phyloP scores from a whole-genome alignment of 2,888 invertebrate species.

The Argyra leucocephala region DNA sequence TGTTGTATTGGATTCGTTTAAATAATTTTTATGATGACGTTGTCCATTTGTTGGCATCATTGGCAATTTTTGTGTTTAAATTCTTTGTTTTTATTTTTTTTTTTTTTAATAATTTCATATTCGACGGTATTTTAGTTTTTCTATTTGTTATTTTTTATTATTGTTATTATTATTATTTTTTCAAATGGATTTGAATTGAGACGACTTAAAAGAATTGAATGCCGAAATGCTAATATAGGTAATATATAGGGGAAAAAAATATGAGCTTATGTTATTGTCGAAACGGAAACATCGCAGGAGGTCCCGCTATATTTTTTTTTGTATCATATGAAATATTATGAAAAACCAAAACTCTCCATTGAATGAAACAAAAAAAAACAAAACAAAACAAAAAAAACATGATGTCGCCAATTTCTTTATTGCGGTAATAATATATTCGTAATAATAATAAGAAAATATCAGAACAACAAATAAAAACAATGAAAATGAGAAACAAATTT shows the following conservation, averaged over 20 bases:
- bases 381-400: constrained; percentile 10
- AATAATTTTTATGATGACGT: no score
- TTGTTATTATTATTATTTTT: neutral
- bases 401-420: constrained; percentile 11
- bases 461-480: neutral
- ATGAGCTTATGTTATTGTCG: neutral
- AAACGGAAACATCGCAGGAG: constrained; percentile 1
- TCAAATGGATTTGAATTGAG: neutral
- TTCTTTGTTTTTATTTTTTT: no score
- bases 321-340: no score
- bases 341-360: no score
- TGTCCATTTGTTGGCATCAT: no score
- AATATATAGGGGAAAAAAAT: neutral
- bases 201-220: neutral
- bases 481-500: neutral
- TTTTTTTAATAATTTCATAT: no score
- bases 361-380: no score
- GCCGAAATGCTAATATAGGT: neutral
- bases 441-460: neutral
- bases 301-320: neutral
- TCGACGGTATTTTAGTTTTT: no score
- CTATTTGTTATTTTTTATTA: no score
- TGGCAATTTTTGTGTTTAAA: no score
- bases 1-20: no score
- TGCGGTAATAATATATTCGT: neutral